Base-by-base conservation (phyloP, 2,888 invertebrate species). In the Euphydryas editha region DNA sequence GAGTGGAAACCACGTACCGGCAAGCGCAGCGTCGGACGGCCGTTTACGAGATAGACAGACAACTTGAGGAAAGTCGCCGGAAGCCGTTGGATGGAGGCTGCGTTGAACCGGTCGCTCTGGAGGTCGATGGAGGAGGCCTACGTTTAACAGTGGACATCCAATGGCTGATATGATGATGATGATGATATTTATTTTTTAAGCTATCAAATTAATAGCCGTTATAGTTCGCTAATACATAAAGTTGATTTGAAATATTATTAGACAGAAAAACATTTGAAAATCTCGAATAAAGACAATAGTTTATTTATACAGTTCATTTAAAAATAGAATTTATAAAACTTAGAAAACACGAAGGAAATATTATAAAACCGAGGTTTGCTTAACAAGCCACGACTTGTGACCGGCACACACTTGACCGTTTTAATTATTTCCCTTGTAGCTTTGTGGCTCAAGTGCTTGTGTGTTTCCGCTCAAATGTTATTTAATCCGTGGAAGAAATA, bases 371-470 rank as follows among this genome's bases (percentile, higher is more conserved):
- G 56, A 64, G 60, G 21, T 17, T 65, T 30, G 44, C 44, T 59
- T 70, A 70, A 70, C 70, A 70, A 70, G 70, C 65, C 54, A 21
- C 65, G 65, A 69, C 69, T 65, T 61, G 59, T 56, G 62, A 60
- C 70, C 54, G 67, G 62, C 56, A 55, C 67, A 51, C 65, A 65
- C 70, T 70, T 70, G 70, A 70, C 70, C 70, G 70, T 67, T 70
- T 70, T 70, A 70, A 70, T 70, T 70, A 70, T 70, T 70, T 70
- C 70, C 62, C 65, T 65, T 69, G 62, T 59, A 65, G 56, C 59
- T 62, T 55, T 62, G 65, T 65, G 61, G 62, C 64, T 62, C 44
- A 65, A 70, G 70, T 59, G 67, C 59, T 59, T 51, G 65, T 67
- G 64, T 65, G 64, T 55, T 65, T 62, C 17, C 8, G 54, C 36